These are phyloP conservation scores for Agapostemon virescens DNA, from an alignment of 2,888 invertebrate species.

Conservation along the genomic window DNA sequence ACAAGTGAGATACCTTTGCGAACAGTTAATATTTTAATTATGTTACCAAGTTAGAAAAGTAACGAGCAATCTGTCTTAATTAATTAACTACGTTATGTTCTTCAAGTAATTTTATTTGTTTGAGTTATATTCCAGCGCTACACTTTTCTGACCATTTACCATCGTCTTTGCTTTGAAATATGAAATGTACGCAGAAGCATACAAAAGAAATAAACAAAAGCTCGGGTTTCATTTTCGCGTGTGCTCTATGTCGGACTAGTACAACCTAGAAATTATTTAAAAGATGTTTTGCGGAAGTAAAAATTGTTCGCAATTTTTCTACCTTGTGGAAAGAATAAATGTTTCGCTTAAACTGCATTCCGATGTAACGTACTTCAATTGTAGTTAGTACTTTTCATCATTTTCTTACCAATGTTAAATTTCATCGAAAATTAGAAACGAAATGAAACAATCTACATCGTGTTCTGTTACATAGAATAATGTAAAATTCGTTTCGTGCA, in stretches of 20 bases:
- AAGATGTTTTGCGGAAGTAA: not conserved
- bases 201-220: not conserved
- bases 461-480: too few relatives aligned
- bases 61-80: not conserved
- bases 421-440: not conserved
- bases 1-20: not conserved
- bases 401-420: not conserved
- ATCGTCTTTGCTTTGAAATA: conserved; percentile 4
- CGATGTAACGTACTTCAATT: not conserved
- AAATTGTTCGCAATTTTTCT: not conserved
- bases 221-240: conserved; percentile 21
- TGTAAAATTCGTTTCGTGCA: not conserved
- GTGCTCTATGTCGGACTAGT: not conserved
- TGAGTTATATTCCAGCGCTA: not conserved
- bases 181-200: conserved; percentile 3
- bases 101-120: too few relatives aligned
- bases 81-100: not conserved
- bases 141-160: conserved; percentile 8
- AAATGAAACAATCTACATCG: not conserved
- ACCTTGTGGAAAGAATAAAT: not conserved
- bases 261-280: not conserved
- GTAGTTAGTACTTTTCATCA: not conserved
- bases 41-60: not conserved
- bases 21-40: not conserved
- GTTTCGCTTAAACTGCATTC: not conserved